Evolutionary conservation across 2,113 vertebrate genomes (phyloP).

Genomic region (Corythornis vintsioides): DNA sequence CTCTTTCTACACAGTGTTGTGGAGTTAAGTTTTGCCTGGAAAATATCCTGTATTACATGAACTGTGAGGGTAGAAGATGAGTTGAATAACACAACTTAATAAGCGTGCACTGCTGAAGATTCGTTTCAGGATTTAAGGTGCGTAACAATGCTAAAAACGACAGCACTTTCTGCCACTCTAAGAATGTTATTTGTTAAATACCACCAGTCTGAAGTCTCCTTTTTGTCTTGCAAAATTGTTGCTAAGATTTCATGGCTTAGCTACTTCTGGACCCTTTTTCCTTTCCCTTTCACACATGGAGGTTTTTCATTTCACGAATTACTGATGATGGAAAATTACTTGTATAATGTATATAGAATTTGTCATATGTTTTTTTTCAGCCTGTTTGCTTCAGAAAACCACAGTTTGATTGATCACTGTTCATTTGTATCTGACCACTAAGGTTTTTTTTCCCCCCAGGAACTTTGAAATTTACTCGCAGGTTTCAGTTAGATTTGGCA

Average conservation of each 20-base stretch:
- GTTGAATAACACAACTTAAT: neutral
- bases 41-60: slow-evolving; percentile 28
- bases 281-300: neutral
- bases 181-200: neutral
- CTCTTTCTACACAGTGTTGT: neutral
- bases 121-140: neutral
- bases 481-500: neutral
- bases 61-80: slow-evolving; percentile 3
- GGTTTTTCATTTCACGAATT: neutral
- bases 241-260: neutral
- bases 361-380: neutral
- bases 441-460: neutral
- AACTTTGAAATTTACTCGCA: neutral
- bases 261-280: neutral
- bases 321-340: neutral
- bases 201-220: neutral
- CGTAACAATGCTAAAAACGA: neutral
- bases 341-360: neutral
- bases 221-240: neutral
- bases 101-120: neutral
- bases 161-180: neutral
- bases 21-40: slow-evolving; percentile 46
- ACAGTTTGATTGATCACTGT: neutral
- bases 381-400: neutral
- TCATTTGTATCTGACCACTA: neutral